Conservation (phyloP, 2,797 vertebrate genomes). For the Muraenolepis orangiensis region DNA sequence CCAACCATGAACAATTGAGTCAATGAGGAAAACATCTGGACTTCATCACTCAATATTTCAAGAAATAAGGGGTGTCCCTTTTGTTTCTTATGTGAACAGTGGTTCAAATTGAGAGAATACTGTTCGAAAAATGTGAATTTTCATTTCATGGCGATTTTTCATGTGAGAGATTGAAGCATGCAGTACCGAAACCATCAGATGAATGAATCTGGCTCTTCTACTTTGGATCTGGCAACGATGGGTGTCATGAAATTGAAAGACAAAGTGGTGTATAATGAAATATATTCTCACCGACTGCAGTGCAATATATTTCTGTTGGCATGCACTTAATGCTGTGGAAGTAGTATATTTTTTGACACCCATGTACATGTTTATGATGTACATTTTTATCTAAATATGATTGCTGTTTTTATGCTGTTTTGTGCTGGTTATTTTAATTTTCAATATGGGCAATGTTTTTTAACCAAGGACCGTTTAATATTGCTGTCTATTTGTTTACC, state of each 20-base stretch:
- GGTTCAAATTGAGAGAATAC: neutral
- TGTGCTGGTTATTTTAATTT: slow-evolving; percentile 18
- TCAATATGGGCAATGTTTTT: slow-evolving; percentile 3
- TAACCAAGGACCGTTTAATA: slow-evolving; percentile 7
- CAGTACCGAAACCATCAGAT: neutral
- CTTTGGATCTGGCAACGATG: neutral
- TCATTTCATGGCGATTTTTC: neutral
- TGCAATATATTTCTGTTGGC: slow-evolving; percentile 51
- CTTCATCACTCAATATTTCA: neutral
- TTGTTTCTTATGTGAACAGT: neutral
- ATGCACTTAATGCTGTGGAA: slow-evolving; percentile 18
- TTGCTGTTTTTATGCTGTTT: slow-evolving; percentile 14
- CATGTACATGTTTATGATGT: neutral
- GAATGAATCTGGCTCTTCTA: slow-evolving; percentile 11
- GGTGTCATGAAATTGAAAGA: slow-evolving; percentile 8
- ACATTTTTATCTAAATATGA: slow-evolving; percentile 3
- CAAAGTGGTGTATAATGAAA: slow-evolving; percentile 22
- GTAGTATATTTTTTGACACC: slow-evolving; percentile 30
- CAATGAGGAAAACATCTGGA: neutral
- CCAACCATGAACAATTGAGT: neutral
- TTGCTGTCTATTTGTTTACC: neutral
- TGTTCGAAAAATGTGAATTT: neutral
- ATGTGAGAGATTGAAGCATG: neutral
- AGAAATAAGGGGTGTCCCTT: neutral
- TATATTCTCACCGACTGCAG: slow-evolving; percentile 49